A percentile compares a stretch with the other conserved stretches of the same genome.
These are phyloP conservation scores for Ageneiosus marmoratus DNA, from an alignment of 2,113 vertebrate genomes.

Conservation along the genomic window DNA sequence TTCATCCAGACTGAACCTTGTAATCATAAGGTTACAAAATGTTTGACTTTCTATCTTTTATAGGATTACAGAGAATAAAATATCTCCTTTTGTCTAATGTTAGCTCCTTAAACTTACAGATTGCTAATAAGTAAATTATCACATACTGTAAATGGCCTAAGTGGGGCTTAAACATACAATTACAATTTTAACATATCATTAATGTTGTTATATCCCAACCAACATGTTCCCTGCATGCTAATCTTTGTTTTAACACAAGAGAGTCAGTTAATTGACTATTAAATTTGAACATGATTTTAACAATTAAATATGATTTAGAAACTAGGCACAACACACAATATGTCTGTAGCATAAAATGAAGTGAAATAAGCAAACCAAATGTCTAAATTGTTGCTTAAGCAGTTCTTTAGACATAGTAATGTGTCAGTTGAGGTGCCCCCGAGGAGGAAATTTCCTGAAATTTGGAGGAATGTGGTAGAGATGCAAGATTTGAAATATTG, in stretches of 20 bases:
- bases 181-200: background rate
- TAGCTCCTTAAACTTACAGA: background rate
- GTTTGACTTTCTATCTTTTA: background rate
- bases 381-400: too few species aligned
- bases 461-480: too few species aligned
- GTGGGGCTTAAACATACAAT: background rate
- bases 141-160: background rate
- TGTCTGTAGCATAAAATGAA: too few species aligned
- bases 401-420: too few species aligned
- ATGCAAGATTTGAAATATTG: too few species aligned
- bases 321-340: too few species aligned
- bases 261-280: background rate
- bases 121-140: background rate
- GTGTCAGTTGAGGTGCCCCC: too few species aligned
- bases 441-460: too few species aligned
- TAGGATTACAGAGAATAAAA: background rate
- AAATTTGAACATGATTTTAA: too few species aligned
- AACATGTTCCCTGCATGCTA: background rate
- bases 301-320: background rate
- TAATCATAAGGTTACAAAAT: background rate
- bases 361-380: too few species aligned
- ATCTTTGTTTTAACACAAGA: background rate
- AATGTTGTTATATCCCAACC: background rate
- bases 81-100: background rate
- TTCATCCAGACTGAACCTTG: background rate